Evolutionary conservation across 2,113 vertebrate genomes (phyloP), one percentile per base, ranked within the genome.

Genomic region (Ceyx cyanopectus): DNA sequence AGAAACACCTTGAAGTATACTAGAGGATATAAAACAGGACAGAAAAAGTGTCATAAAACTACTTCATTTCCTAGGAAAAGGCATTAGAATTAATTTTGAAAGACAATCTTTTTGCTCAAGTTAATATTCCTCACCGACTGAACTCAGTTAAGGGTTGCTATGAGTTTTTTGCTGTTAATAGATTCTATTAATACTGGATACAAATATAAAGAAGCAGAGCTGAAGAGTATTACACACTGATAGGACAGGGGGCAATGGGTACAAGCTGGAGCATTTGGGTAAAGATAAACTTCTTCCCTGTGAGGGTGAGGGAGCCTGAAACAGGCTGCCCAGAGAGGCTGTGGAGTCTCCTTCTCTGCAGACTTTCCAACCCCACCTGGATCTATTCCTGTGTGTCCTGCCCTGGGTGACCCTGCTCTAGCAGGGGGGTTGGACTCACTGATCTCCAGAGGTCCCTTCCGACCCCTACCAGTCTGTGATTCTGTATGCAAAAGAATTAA

Each of bases 11-110:
- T 93, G 94, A 95, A 87, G 58, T 63, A 78, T 51, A 67, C 62
- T 13, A 89, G 50, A 96, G 81, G 84, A 90, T 93, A 94, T 83
- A 95, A 96, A 95, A 89, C 83, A 77, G 93, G 93, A 68, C 88
- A 89, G 89, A 22, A 76, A 51, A 90, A 65, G 70, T 68, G 50
- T 69, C 46, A 73, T 75, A 79, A 91, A 93, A 57, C 15, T 54
- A 2, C 54, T 89, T 86, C 16, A 40, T 57, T 90, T 86, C 30
- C 66, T 69, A 14, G 40, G 23, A 26, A 87, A 91, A 90, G 29
- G 9, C 34, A 51, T 67, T 69, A 76, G 70, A 92, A 75, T 40
- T 65, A 61, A 79, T 46, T 69, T 45, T 80, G 32, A 89, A 72
- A 93, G 43, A 58, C 32, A 80, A 7, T 23, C 37, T 51, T 67